These are phyloP conservation scores for Thunnus thynnus DNA, from an alignment of 2,113 vertebrate genomes.

Conservation along the genomic window DNA sequence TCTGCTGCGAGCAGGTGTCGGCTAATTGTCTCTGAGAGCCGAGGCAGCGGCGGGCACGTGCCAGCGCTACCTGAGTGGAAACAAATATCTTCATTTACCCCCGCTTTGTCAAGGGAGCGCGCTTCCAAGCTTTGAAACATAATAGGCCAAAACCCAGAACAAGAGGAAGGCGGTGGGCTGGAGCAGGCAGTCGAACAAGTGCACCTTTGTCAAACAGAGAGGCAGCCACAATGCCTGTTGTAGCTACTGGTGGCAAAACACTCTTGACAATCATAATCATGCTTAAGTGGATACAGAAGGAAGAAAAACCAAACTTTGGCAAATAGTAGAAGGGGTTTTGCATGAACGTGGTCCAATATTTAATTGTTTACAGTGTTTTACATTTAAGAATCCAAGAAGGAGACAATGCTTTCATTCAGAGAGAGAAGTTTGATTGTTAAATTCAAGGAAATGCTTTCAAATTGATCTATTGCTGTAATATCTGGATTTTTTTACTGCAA, in stretches of 20 bases:
- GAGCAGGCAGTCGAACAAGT: slow-evolving; percentile 64
- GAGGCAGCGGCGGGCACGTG: slow-evolving; percentile 77
- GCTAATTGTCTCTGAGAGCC: slow-evolving; percentile 93
- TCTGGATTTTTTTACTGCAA: not conserved
- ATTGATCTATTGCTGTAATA: not conserved
- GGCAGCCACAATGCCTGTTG: slow-evolving; percentile 50
- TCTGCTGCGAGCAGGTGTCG: slow-evolving; percentile 94
- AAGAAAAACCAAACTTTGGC: slow-evolving; percentile 9
- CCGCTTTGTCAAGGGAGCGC: slow-evolving; percentile 70
- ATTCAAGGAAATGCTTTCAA: not conserved
- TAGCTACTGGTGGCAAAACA: slow-evolving; percentile 55
- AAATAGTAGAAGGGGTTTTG: not conserved
- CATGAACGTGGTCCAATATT: not conserved
- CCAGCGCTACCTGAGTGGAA: slow-evolving; percentile 86
- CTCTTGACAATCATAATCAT: slow-evolving; percentile 38
- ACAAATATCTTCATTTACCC: slow-evolving; percentile 88
- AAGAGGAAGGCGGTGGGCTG: slow-evolving; percentile 37
- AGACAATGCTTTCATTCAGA: slow-evolving; percentile 6
- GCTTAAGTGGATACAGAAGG: slow-evolving; percentile 34
- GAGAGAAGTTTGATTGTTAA: no score
- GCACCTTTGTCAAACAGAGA: slow-evolving; percentile 73
- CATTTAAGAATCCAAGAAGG: not conserved
- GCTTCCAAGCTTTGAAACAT: slow-evolving; percentile 61
- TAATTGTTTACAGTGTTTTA: slow-evolving; percentile 24
- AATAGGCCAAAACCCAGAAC: slow-evolving; percentile 57